Percentiles rank a stretch among this genome's conserved stretches.
phyloP scores from a whole-genome alignment of 2,888 invertebrate genomes.

The Plemyria rubiginata region DNA sequence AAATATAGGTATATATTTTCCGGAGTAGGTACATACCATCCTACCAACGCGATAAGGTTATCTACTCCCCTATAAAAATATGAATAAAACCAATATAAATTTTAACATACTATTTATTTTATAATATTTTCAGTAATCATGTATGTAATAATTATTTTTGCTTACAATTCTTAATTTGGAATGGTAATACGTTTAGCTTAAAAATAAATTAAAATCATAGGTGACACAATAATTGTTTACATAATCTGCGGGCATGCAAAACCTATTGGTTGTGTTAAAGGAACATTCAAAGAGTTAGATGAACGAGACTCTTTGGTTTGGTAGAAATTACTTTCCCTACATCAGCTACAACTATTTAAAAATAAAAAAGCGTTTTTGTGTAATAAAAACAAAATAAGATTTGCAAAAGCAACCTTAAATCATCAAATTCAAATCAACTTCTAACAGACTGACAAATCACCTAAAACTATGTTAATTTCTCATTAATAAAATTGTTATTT shows the following conservation, averaged over 20 bases:
- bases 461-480: constrained; percentile 75
- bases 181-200: constrained; percentile 82
- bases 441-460: constrained; percentile 49
- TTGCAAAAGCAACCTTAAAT: constrained; percentile 54
- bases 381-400: constrained; percentile 45
- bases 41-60: too few species aligned
- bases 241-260: constrained; percentile 64
- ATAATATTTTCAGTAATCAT: constrained; percentile 77
- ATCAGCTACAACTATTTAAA: constrained; percentile 51
- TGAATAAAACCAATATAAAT: constrained; percentile 39
- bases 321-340: constrained; percentile 58
- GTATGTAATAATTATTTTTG: constrained; percentile 73
- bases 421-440: constrained; percentile 28
- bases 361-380: constrained; percentile 49
- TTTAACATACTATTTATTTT: constrained; percentile 76
- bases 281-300: constrained; percentile 78
- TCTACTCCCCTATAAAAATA: background rate
- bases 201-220: constrained; percentile 78
- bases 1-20: too few species aligned
- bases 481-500: constrained; percentile 80
- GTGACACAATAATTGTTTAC: constrained; percentile 54
- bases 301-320: constrained; percentile 80
- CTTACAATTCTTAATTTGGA: constrained; percentile 83
- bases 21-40: too few species aligned
- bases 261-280: constrained; percentile 51